phyloP scores from a whole-genome alignment of 2,888 invertebrate genomes.

The Drosophila subsilvestris region DNA sequence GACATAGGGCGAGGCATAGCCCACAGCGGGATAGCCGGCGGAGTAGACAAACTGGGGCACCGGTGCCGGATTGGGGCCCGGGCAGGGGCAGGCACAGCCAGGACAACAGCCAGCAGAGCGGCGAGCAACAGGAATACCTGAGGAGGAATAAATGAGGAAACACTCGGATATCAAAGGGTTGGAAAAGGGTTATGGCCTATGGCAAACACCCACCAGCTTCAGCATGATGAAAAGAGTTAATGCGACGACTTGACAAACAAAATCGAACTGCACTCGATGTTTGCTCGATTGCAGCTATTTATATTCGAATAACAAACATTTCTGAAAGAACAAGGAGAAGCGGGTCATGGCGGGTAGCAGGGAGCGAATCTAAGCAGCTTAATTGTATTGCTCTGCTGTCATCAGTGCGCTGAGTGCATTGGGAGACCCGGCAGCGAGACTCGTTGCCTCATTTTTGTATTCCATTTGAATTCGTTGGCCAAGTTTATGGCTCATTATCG shows the following conservation, averaged over 20 bases:
- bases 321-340: neutral
- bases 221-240: conserved; percentile 47
- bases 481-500: conserved; percentile 65
- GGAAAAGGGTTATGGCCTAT: conserved; percentile 12
- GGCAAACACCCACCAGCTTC: conserved; percentile 56
- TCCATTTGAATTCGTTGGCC: conserved; percentile 61
- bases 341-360: neutral
- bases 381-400: conserved; percentile 10
- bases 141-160: neutral
- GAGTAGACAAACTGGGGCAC: conserved; percentile 69
- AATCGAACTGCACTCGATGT: conserved; percentile 53
- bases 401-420: conserved; percentile 37
- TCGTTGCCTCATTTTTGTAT: conserved; percentile 55
- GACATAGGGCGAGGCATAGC: conserved; percentile 69
- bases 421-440: neutral
- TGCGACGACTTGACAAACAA: conserved; percentile 33
- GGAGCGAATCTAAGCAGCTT: conserved; percentile 28
- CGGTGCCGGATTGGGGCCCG: conserved; percentile 67
- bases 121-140: conserved; percentile 62
- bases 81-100: conserved; percentile 62
- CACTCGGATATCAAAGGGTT: conserved; percentile 1
- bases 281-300: conserved; percentile 49
- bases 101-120: conserved; percentile 52
- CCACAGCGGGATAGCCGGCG: conserved; percentile 59
- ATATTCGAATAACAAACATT: conserved; percentile 47